Evolutionary conservation across 2,113 vertebrate species (phyloP), one percentile per base, ranked within the genome.

Genomic region (Colistium nudipinnis): DNA sequence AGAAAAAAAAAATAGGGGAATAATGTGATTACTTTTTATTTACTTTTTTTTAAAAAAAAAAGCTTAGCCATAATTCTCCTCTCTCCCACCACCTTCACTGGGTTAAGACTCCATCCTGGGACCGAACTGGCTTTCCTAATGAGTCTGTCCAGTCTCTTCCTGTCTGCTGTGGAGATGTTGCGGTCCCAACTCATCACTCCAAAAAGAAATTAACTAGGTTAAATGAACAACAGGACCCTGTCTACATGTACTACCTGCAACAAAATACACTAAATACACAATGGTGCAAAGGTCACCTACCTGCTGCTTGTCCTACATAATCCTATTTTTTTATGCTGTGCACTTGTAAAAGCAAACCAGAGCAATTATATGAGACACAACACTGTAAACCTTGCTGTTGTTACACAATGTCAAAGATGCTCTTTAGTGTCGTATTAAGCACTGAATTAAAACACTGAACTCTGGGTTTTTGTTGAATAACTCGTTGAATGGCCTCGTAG

Each of bases 181-280:
- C n/a, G n/a, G n/a, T n/a, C n/a, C n/a, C n/a, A n/a, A n/a, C n/a
- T n/a, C n/a, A n/a, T n/a, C n/a, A n/a, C n/a, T n/a, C n/a, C n/a
- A n/a, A n/a, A n/a, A n/a, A n/a, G n/a, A n/a, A n/a, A n/a, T n/a
- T n/a, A n/a, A n/a, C n/a, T n/a, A n/a, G n/a, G n/a, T n/a, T n/a
- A n/a, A 59, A 76, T 61, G 20, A 68, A 52, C 51, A 60, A 56
- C 78, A 70, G 39, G 61, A 59, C 24, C 61, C 62, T 71, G 65
- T 64, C 33, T 30, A 39, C 61, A 8, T 66, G 28, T 54, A 56
- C 44, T 14, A 63, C 36, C 36, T 45, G 39, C 28, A 30, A 48
- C 74, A 65, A 79, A 71, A 70, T 67, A 65, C 38, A 35, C 53
- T 55, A 80, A 66, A 74, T 74, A 68, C 56, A 54, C n/a, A 17